Percentiles rank a stretch among this genome's conserved stretches.
Conservation (phyloP, 2,888 invertebrate genomes). For the Drosophila quinaria region DNA sequence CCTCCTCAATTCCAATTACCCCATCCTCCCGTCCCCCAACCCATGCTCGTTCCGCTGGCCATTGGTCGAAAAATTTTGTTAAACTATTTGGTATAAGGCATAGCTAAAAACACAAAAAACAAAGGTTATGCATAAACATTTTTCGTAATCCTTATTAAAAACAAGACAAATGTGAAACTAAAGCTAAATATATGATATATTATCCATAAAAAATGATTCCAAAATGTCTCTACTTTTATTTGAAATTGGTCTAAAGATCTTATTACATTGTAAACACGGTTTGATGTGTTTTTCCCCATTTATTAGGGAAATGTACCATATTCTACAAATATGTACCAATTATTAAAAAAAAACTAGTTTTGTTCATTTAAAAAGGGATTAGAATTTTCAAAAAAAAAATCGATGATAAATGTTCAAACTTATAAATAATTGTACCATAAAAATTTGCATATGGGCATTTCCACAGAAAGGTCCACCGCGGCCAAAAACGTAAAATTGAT, state of each 20-base stretch:
- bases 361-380: too few species aligned
- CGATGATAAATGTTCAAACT: too few species aligned
- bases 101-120: constrained; percentile 16
- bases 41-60: constrained; percentile 1
- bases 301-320: too few species aligned
- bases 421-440: too few species aligned
- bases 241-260: neutral
- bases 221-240: neutral
- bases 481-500: too few species aligned
- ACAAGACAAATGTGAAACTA: constrained; percentile 35
- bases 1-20: neutral
- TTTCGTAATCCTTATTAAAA: constrained; percentile 31
- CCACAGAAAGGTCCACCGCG: too few species aligned
- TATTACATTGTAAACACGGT: too few species aligned
- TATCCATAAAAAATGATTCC: constrained; percentile 8
- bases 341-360: too few species aligned
- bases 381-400: too few species aligned
- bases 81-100: constrained; percentile 38
- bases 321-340: too few species aligned
- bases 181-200: constrained; percentile 41
- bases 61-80: constrained; percentile 32
- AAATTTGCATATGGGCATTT: too few species aligned
- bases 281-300: too few species aligned
- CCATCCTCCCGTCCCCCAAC: neutral
- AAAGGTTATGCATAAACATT: constrained; percentile 14